Percentiles rank a stretch among this genome's conserved stretches.
Conservation (phyloP, 2,113 vertebrate species). For the Eira barbara region DNA sequence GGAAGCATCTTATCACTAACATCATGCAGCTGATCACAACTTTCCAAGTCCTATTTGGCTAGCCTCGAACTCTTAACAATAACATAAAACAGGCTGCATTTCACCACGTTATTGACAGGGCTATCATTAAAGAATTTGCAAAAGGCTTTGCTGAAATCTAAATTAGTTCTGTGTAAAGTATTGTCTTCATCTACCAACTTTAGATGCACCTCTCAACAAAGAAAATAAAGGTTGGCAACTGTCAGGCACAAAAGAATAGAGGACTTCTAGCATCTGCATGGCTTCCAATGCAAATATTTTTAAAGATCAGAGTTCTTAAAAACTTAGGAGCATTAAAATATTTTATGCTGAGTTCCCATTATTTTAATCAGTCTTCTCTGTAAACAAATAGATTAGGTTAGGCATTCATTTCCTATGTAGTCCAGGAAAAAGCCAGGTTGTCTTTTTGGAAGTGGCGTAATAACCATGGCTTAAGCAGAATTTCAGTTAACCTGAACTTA, state of each 20-base stretch:
- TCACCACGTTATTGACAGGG: conserved; percentile 4
- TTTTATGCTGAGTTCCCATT: not conserved
- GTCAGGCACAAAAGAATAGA: not conserved
- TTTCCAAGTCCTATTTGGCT: conserved; percentile 30
- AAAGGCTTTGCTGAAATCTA: conserved; percentile 47
- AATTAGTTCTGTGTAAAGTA: not conserved
- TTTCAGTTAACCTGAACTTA: conserved; percentile 33
- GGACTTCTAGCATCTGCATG: not conserved
- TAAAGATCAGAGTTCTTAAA: not conserved
- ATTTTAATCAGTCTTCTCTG: conserved; percentile 29
- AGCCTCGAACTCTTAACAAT: conserved; percentile 20
- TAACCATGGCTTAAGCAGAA: not conserved
- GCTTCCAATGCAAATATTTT: not conserved
- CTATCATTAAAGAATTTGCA: conserved; percentile 42
- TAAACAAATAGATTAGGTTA: conserved; percentile 35
- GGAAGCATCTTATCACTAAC: conserved; percentile 43
- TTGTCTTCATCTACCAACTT: not conserved
- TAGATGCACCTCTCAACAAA: conserved; percentile 10
- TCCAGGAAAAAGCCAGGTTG: conserved; percentile 25
- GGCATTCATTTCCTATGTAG: conserved; percentile 24
- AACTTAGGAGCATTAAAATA: not conserved
- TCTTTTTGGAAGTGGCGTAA: conserved; percentile 17
- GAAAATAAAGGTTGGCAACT: conserved; percentile 1
- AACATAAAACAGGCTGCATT: conserved; percentile 10
- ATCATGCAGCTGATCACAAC: conserved; percentile 45